A percentile compares a stretch with the other conserved stretches of the same genome.
Evolutionary conservation across 2,113 vertebrate species (phyloP).

Genomic region (Rhynchomys soricoides): DNA sequence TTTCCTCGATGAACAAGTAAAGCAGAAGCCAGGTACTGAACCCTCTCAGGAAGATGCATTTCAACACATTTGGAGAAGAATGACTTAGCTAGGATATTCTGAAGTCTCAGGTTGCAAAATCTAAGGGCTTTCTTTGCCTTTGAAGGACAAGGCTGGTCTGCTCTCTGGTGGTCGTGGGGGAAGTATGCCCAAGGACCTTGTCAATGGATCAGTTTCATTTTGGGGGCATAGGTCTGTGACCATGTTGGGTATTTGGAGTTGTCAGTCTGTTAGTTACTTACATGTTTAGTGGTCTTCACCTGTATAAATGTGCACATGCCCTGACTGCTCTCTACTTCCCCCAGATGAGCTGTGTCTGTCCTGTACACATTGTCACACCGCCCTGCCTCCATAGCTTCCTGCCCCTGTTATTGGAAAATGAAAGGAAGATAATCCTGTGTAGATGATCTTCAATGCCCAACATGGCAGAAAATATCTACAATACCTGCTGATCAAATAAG

Average conservation of each 20-base stretch:
- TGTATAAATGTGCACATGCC: not conserved
- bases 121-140: not conserved
- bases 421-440: not conserved
- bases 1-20: not conserved
- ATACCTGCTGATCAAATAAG: not conserved
- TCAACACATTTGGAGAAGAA: not conserved
- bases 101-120: not conserved
- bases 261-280: not conserved
- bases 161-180: slow-evolving; percentile 23
- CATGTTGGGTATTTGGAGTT: not conserved
- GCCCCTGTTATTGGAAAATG: not conserved
- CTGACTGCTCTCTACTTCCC: not conserved
- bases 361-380: not conserved
- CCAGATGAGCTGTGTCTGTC: not conserved
- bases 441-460: not conserved
- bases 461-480: not conserved
- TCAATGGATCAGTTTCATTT: not conserved
- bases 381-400: not conserved
- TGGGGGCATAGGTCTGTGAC: not conserved
- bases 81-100: not conserved
- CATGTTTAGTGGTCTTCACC: not conserved
- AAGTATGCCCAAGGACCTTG: not conserved
- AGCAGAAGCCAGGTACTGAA: not conserved
- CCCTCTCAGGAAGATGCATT: not conserved
- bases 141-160: slow-evolving; percentile 7